Evolutionary conservation across 2,113 vertebrate genomes (phyloP), one percentile per base, ranked within the genome.

Genomic region (Aphyosemion australe): DNA sequence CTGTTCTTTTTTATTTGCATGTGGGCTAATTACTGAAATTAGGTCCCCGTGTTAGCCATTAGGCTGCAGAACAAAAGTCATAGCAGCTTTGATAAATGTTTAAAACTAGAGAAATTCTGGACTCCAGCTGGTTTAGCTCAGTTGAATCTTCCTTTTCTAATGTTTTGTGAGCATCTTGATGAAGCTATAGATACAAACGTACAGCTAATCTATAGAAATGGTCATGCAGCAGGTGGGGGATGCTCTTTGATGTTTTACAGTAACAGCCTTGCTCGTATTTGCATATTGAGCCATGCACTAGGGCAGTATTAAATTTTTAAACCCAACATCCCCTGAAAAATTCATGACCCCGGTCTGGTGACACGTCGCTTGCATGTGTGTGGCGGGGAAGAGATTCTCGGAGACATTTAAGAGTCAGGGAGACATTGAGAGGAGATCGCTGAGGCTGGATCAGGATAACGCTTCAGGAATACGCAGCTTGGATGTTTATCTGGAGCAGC

Each of bases 301-400:
- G 63, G 53, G 49, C 34, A 2, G 20, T 34, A 74, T 91, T 82
- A 89, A 91, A 84, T 42, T 7, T 84, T 90, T 86, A 67, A 90
- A 73, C 54, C 11, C 48, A 26, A 66, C 74, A 74, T 74, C 18
- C 21, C 1, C 68, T 93, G 55, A 90, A 93, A 88, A 87, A 92
- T 92, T 91, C 2, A 93, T 80, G 72, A 53, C 56, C 47, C 59
- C 43, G 80, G 77, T 83, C 78, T 89, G 87, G 77, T 88, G 90
- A 84, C 78, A 67, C 60, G 50, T 75, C 16, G 34, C 34, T 10
- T 61, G 31, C 21, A 53, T 6, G 53, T 18, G 59, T 50, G 50
- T 11, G 67, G 42, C 53, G n/a, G 39, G 19, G 67, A 8, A 45
- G 64, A 83, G 64, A 76, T 57, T 69, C 76, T 79, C 41, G 8